Conservation (phyloP, 2,888 invertebrate genomes). For the Parnassius orleans region DNA sequence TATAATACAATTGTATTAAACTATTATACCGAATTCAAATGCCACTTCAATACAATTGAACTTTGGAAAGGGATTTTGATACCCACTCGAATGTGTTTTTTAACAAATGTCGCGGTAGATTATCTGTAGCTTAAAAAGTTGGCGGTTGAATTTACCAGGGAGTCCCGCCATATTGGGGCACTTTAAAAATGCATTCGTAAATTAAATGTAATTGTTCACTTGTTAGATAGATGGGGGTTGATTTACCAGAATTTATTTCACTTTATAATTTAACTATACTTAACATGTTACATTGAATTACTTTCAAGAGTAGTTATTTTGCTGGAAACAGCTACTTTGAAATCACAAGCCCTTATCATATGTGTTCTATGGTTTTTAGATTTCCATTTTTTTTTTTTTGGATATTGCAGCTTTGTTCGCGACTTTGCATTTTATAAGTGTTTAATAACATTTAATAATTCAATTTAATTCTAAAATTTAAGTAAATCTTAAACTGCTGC, state of each 20-base stretch:
- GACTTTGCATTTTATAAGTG: too few species aligned
- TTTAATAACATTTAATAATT: too few species aligned
- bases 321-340: too few species aligned
- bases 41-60: constrained; percentile 70
- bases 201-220: constrained; percentile 81
- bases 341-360: too few species aligned
- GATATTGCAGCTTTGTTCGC: too few species aligned
- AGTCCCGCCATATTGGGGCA: constrained; percentile 62
- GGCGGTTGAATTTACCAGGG: constrained; percentile 52
- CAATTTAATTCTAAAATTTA: too few species aligned
- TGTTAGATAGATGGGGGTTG: constrained; percentile 61
- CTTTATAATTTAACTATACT: constrained; percentile 14
- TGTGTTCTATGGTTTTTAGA: too few species aligned
- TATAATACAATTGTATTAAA: constrained; percentile 23
- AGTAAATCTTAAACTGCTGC: too few species aligned
- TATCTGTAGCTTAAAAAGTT: constrained; percentile 49
- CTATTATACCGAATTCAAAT: constrained; percentile 43
- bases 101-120: constrained; percentile 77
- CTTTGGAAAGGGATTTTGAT: constrained; percentile 64
- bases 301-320: too few species aligned
- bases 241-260: constrained; percentile 32
- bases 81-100: constrained; percentile 72
- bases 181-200: constrained; percentile 76
- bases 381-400: too few species aligned
- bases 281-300: not conserved